phyloP scores from a whole-genome alignment of 2,797 vertebrate genomes.

The Coreius guichenoti region DNA sequence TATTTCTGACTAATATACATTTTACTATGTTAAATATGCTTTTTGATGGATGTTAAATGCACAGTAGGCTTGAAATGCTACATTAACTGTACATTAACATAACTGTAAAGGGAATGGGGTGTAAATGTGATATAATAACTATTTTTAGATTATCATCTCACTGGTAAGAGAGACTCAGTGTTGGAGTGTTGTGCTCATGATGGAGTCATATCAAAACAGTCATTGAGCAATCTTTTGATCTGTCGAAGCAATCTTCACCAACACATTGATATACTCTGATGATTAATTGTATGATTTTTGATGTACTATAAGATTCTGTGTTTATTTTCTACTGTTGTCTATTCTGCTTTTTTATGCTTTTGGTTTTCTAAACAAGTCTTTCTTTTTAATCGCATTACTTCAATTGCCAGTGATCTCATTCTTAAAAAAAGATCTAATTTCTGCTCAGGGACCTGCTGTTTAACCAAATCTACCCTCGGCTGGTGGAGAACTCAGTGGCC shows the following conservation, averaged over 20 bases:
- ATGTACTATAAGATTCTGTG: not conserved
- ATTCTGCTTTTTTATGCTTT: not conserved
- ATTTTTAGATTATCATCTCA: not conserved
- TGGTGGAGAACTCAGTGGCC: conserved; percentile 91
- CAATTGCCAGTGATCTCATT: not conserved
- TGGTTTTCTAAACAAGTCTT: not conserved
- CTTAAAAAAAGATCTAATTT: not conserved
- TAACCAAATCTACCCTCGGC: conserved; percentile 88
- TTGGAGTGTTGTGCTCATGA: not conserved
- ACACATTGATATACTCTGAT: not conserved
- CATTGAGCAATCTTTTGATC: not conserved
- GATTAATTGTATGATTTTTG: not conserved
- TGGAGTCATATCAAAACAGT: not conserved
- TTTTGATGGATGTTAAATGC: not conserved
- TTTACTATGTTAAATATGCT: not conserved
- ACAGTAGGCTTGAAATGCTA: not conserved
- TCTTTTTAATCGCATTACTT: not conserved
- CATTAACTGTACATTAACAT: not conserved
- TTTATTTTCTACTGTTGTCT: not conserved
- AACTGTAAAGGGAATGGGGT: not conserved
- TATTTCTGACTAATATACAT: not conserved
- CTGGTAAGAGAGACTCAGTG: not conserved
- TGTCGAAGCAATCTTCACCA: not conserved
- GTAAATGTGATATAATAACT: not conserved
- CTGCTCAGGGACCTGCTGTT: conserved; percentile 88